Conservation (phyloP, 1,140 invertebrate species). For the Brachionus sp. region DNA sequence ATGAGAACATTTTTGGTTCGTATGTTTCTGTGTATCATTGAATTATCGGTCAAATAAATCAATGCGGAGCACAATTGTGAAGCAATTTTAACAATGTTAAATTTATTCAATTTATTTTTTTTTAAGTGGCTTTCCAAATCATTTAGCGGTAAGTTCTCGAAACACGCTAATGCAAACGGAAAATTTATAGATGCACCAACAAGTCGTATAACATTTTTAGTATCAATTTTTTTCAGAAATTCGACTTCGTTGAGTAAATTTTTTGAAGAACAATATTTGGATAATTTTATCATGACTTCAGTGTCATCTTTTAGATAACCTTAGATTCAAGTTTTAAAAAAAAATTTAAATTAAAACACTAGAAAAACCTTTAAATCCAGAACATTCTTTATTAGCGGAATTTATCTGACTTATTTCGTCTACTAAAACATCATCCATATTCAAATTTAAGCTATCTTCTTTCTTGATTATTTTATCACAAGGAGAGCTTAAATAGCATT, state of each 20-base stretch:
- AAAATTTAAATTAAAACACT: no score
- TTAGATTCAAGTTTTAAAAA: not conserved
- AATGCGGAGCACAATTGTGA: conserved; percentile 13
- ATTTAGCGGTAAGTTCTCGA: not conserved
- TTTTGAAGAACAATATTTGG: conserved; percentile 18
- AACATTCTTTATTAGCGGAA: not conserved
- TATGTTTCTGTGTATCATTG: conserved; percentile 4
- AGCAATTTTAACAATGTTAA: not conserved
- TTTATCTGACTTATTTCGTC: not conserved
- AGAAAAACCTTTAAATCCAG: not conserved
- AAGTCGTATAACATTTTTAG: not conserved
- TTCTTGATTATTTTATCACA: conserved; percentile 23
- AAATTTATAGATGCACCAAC: not conserved
- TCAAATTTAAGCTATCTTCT: not conserved
- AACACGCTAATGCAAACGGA: not conserved
- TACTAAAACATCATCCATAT: not conserved
- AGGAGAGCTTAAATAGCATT: not conserved
- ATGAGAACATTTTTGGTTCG: not conserved
- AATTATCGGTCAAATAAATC: conserved; percentile 9
- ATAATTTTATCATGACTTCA: not conserved
- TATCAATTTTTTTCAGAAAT: conserved; percentile 23
- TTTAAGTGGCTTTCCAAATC: conserved; percentile 1
- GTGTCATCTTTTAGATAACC: conserved; percentile 2
- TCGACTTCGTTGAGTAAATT: conserved; percentile 5
- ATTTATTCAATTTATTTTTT: not conserved